Percentiles rank a stretch among this genome's conserved stretches.
Conservation (phyloP, 2,888 invertebrate species). For the Myopa tessellatipennis region DNA sequence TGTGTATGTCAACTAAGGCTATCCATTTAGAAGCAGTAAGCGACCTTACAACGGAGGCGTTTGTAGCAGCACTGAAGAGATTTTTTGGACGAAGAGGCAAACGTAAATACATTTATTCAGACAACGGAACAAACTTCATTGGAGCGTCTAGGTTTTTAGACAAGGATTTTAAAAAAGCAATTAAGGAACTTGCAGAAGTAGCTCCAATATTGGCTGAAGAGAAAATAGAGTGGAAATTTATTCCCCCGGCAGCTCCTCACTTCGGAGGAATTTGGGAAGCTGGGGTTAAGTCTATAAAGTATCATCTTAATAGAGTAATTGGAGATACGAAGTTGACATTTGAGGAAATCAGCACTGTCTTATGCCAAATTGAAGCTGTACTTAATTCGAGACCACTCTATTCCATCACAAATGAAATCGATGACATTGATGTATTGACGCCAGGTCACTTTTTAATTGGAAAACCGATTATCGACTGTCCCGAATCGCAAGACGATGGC, state of each 20-base stretch:
- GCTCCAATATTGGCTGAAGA: conserved; percentile 3
- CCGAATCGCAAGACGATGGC: neutral
- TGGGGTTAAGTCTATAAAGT: too few relatives aligned
- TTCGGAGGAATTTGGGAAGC: too few relatives aligned
- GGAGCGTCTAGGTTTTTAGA: neutral
- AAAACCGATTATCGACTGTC: neutral
- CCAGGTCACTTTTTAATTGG: neutral
- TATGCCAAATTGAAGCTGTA: neutral
- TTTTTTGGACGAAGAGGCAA: neutral
- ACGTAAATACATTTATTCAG: neutral
- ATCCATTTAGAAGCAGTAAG: conserved; percentile 18
- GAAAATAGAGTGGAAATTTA: neutral
- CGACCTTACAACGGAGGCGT: conserved; percentile 2
- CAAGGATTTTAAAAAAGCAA: conserved; percentile 16
- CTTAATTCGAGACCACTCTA: conserved; percentile 1
- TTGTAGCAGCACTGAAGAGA: conserved; percentile 14
- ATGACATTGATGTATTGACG: neutral
- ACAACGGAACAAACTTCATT: conserved; percentile 7
- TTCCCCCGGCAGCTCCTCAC: too few relatives aligned
- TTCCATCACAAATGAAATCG: neutral
- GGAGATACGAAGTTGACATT: neutral
- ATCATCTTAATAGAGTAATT: too few relatives aligned
- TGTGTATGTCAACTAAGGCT: conserved; percentile 18
- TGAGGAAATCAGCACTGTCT: neutral
- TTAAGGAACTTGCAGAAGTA: neutral